A percentile compares a stretch with the other conserved stretches of the same genome.
Evolutionary conservation across 2,888 invertebrate species (phyloP).

Genomic region (Chymomyza procnemis): DNA sequence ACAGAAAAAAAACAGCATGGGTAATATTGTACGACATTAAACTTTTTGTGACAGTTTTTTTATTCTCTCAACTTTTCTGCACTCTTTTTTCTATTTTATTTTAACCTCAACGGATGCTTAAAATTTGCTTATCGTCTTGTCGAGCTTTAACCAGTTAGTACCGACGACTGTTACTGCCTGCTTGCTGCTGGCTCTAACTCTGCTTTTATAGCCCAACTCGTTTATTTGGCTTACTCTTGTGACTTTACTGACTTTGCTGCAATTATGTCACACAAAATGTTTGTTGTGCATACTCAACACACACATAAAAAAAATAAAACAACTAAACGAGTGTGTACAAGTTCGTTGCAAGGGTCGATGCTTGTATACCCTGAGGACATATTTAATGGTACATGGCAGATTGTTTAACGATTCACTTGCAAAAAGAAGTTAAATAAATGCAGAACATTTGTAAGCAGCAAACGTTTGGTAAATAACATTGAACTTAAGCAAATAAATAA

Average conservation of each 20-base stretch:
- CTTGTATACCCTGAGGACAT: not conserved
- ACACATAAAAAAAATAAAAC: not conserved
- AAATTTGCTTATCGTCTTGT: conserved; percentile 8
- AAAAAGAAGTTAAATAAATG: too few species aligned
- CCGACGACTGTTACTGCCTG: conserved; percentile 1
- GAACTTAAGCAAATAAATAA: too few species aligned
- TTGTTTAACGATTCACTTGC: not conserved
- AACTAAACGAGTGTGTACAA: not conserved
- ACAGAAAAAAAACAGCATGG: not conserved
- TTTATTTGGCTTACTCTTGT: conserved; percentile 3
- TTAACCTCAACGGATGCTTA: not conserved
- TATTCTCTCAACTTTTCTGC: not conserved
- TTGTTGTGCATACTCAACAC: conserved; percentile 37
- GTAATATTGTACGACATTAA: not conserved
- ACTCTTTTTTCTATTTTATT: not conserved
- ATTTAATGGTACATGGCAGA: too few species aligned
- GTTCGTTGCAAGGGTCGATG: not conserved
- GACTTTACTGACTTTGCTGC: conserved; percentile 24
- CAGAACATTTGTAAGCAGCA: too few species aligned
- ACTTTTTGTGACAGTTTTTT: not conserved
- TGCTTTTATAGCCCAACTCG: conserved; percentile 17
- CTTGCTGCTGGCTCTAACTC: conserved; percentile 20
- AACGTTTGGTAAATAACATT: too few species aligned
- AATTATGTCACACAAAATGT: conserved; percentile 55
- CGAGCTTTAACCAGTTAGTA: conserved; percentile 7